Evolutionary conservation across 2,113 vertebrate species (phyloP), one percentile per base, ranked within the genome.

Genomic region (Mustelus asterias): DNA sequence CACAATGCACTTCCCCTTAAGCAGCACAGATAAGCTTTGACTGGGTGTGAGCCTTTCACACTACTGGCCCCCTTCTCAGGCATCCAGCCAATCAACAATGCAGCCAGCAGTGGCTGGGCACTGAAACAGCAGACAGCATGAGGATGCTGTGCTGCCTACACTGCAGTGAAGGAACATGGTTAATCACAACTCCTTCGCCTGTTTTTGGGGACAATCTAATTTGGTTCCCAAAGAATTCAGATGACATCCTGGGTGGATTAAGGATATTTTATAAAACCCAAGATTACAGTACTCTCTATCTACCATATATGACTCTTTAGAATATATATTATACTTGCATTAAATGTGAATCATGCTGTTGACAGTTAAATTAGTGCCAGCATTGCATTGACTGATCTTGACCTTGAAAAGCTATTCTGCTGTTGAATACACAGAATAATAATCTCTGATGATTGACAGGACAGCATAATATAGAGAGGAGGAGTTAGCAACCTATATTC

Each of bases 341-440:
- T 65, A 65, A 67, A 93, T 10, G 60, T 93, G 89, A 93, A 93
- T 58, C 65, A 92, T 65, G 89, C 58, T 41, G 89, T n/a, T 93
- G 89, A 93, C 89, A 93, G 63, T 67, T 93, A 93, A 93, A 93
- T 93, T 93, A 93, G 89, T 67, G 20, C 33, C 33, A 37, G 89
- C 33, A 93, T 65, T 93, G 60, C 48, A 37, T 65, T 93, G 60
- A 93, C 89, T 67, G 89, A 67, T 67, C 18, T 3, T 37, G 89
- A 37, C 89, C 33, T 67, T 65, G n/a, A 65, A 93, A 93, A 93
- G 89, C 60, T 67, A 65, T 54, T 93, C 60, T 67, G 60, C 89
- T 65, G 89, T 65, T 20, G 33, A 93, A 92, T 65, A 14, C 60
- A 63, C 29, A 37, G 58, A 92, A 93, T 93, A 93, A 93, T 65